A percentile compares a stretch with the other conserved stretches of the same genome.
Conservation (phyloP, 2,113 vertebrate species). For the Casuarius casuarius region DNA sequence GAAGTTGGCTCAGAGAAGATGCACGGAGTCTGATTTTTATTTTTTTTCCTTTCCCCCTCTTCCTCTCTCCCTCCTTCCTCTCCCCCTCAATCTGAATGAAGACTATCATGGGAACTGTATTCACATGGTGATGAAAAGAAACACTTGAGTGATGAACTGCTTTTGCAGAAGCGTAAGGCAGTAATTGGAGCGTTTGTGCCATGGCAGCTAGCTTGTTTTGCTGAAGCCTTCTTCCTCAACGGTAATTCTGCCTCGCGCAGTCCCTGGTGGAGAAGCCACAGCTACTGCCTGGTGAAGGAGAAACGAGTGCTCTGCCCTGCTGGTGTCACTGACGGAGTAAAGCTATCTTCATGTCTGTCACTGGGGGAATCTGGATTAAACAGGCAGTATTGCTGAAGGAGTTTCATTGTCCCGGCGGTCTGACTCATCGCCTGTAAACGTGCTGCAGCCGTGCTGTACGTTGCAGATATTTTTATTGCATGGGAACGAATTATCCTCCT, state of each 20-base stretch:
- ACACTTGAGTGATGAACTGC: slow-evolving; percentile 74
- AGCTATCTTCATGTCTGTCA: slow-evolving; percentile 43
- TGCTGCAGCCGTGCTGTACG: slow-evolving; percentile 73
- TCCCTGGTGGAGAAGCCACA: slow-evolving; percentile 71
- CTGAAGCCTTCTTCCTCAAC: slow-evolving; percentile 55
- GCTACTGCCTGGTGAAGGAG: slow-evolving; percentile 56
- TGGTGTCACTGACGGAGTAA: slow-evolving; percentile 60
- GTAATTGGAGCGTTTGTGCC: slow-evolving; percentile 69
- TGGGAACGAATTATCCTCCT: slow-evolving; percentile 60
- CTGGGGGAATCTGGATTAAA: slow-evolving; percentile 66
- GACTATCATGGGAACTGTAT: slow-evolving; percentile 75
- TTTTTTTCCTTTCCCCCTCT: neutral
- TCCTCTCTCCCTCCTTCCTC: neutral
- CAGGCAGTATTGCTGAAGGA: slow-evolving; percentile 63
- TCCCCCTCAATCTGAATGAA: slow-evolving; percentile 68
- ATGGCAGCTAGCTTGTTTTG: slow-evolving; percentile 55
- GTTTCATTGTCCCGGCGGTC: slow-evolving; percentile 76
- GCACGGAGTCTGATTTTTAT: slow-evolving; percentile 55
- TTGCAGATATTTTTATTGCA: slow-evolving; percentile 69
- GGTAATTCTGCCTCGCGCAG: slow-evolving; percentile 40
- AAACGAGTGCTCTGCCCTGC: slow-evolving; percentile 46
- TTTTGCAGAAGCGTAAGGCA: slow-evolving; percentile 59
- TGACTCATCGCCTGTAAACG: slow-evolving; percentile 82
- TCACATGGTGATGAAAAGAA: slow-evolving; percentile 75
- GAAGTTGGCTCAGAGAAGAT: slow-evolving; percentile 79